Conservation (phyloP, 2,113 vertebrate genomes). For the Tringa solitaria region DNA sequence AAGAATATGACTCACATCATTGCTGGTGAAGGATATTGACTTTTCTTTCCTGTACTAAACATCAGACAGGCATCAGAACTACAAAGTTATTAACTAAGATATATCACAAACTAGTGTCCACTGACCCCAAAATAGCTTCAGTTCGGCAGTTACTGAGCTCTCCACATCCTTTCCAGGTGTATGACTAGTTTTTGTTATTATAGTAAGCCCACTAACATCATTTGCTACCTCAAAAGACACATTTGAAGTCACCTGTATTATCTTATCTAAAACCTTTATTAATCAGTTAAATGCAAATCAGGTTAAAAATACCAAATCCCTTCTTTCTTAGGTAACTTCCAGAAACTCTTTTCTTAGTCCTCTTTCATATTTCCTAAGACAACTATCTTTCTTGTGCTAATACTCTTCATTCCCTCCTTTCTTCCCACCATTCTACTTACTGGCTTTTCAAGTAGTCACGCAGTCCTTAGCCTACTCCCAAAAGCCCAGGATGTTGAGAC, state of each 20-base stretch:
- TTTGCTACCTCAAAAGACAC: not conserved
- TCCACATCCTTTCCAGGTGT: not conserved
- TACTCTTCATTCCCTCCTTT: not conserved
- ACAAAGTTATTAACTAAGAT: conserved; percentile 13
- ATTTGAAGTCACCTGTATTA: not conserved
- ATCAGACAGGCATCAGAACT: not conserved
- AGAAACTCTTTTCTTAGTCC: not conserved
- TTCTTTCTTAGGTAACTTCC: not conserved
- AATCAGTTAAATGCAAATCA: not conserved
- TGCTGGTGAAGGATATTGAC: conserved; percentile 22
- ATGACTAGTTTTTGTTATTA: not conserved
- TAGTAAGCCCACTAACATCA: not conserved
- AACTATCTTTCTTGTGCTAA: not conserved
- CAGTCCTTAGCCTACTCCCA: not conserved
- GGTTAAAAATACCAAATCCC: not conserved
- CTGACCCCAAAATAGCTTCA: not conserved
- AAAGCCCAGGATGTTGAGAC: not conserved
- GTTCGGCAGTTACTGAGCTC: not conserved
- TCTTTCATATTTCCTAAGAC: not conserved
- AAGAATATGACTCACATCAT: conserved; percentile 6
- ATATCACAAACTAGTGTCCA: not conserved
- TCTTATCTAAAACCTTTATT: not conserved
- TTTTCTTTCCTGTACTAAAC: conserved; percentile 19
- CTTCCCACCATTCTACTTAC: not conserved
- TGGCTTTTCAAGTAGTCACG: not conserved